These are phyloP conservation scores for Hylomyscus alleni DNA, from an alignment of 2,797 vertebrate species.

Conservation along the genomic window DNA sequence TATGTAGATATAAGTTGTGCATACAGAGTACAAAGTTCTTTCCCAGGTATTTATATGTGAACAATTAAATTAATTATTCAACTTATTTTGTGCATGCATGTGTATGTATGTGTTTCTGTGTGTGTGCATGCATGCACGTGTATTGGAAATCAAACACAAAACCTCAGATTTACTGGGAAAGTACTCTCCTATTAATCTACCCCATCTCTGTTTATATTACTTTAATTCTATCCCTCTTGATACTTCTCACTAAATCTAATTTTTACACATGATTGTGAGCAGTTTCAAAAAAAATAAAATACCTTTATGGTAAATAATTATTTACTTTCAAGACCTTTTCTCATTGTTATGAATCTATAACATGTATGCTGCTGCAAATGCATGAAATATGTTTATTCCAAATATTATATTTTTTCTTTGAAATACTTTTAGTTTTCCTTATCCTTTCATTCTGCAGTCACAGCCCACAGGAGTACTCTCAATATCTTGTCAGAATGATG, in stretches of 20 bases:
- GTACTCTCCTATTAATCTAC: background rate
- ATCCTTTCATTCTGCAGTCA: background rate
- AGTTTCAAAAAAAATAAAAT: background rate
- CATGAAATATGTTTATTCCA: slow-evolving; percentile 6
- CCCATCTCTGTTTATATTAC: background rate
- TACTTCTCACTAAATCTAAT: background rate
- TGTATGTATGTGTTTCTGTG: background rate
- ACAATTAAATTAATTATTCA: background rate
- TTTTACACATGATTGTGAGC: background rate
- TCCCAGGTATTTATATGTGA: slow-evolving; percentile 5
- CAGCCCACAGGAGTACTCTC: background rate
- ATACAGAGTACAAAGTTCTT: background rate
- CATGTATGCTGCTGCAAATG: slow-evolving; percentile 22
- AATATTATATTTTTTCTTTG: slow-evolving; percentile 37
- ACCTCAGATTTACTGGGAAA: background rate
- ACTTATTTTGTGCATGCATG: background rate
- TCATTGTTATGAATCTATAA: background rate
- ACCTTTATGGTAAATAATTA: background rate
- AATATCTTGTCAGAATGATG: background rate
- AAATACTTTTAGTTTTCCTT: slow-evolving; percentile 41
- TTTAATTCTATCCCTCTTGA: background rate
- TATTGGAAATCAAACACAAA: background rate
- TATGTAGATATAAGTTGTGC: background rate
- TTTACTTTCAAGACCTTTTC: background rate
- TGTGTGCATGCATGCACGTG: accelerated